Conservation (phyloP, 2,113 vertebrate genomes). For the Rattus norvegicus region GRCr8 NC_086021.1:151617501-151618000, state of each 20-base stretch:
- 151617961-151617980: background rate
- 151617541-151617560: background rate
- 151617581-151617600: background rate
- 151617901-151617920: constrained; percentile 92
- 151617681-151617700: background rate
- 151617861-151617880: constrained; percentile 98
- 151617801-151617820: constrained; percentile 99
- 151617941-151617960: background rate
- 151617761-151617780: constrained; percentile 44
- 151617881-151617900: constrained; percentile 97
- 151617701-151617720: constrained; percentile 8
- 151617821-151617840: constrained; percentile 98
- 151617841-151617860: constrained; percentile 98
- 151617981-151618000: background rate
- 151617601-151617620: background rate
- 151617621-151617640: background rate
- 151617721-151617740: background rate
- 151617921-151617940: background rate
- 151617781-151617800: constrained; percentile 55
- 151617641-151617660: background rate
- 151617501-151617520: background rate
- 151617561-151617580: background rate
- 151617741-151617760: background rate
- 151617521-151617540: constrained; percentile 17
- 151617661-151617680: background rate